Percentiles rank a stretch among this genome's conserved stretches.
Conservation (phyloP, 2,888 invertebrate species). For the Campaea margaritaria region DNA sequence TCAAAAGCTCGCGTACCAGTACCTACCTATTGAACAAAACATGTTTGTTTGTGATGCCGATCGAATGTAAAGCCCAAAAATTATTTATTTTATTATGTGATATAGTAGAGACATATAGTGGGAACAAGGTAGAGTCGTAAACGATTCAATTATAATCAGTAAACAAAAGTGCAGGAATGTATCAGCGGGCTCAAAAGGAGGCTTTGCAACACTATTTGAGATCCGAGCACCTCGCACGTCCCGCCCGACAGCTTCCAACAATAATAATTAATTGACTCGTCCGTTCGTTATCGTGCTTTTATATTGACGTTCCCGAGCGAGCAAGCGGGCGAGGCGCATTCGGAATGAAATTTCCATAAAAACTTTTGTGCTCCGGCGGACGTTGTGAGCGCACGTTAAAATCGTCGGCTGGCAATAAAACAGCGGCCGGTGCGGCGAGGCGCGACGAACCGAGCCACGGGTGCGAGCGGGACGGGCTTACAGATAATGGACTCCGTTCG, state of each 20-base stretch:
- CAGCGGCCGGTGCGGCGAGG: slow-evolving; percentile 84
- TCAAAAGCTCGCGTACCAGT: too few species aligned
- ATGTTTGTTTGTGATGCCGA: too few species aligned
- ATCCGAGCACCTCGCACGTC: slow-evolving; percentile 71
- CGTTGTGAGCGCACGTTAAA: slow-evolving; percentile 86
- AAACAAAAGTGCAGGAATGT: slow-evolving; percentile 3
- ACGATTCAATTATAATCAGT: too few species aligned
- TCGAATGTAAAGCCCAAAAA: too few species aligned
- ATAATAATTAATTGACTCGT: slow-evolving; percentile 86
- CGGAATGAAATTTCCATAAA: slow-evolving; percentile 86
- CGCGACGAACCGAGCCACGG: slow-evolving; percentile 73
- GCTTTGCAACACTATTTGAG: slow-evolving; percentile 66
- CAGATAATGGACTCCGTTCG: slow-evolving; percentile 83
- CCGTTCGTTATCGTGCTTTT: slow-evolving; percentile 85
- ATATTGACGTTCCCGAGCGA: slow-evolving; percentile 83
- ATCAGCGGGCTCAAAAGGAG: slow-evolving; percentile 35
- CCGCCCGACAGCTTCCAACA: slow-evolving; percentile 82
- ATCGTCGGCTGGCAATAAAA: slow-evolving; percentile 85
- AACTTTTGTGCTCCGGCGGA: slow-evolving; percentile 85
- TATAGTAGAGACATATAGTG: too few species aligned
- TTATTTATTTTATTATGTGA: too few species aligned
- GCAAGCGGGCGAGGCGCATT: slow-evolving; percentile 82
- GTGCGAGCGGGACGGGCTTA: slow-evolving; percentile 76
- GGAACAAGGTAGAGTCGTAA: too few species aligned
- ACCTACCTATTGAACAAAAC: too few species aligned